Base-by-base conservation (phyloP, 2,888 invertebrate species). In the Koerneria pararmatus region DNA sequence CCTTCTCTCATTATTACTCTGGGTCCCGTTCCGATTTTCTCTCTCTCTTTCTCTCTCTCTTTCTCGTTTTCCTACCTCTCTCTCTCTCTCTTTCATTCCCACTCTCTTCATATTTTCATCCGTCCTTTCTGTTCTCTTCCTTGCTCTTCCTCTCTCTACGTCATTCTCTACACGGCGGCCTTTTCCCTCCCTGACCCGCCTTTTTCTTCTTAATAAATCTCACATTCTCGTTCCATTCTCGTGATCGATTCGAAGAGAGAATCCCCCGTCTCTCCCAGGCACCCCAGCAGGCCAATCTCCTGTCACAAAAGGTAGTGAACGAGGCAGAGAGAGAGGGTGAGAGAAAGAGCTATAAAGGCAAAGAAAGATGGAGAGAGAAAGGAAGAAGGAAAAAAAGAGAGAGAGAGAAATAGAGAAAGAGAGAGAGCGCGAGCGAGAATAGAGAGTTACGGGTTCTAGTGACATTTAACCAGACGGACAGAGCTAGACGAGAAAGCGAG, bases 321-420 rank as follows among this genome's bases (percentile, higher is more conserved):
- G 48, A 37, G 57, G 37, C 37, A 49, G 35, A 56, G 37, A 68
- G 34, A 8, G 29, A 61, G 24, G 32, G 6, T 49, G 49, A 54
- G 29, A 46, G 51, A 59, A 49, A 19, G 41, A 62, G 63, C 37
- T 53, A 53, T 48, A 64, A 51, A 32, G 49, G 51, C 46, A 51
- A 53, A 56, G 61, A 67, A 65, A 67, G 59, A 67, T 67, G 64
- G 64, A 65, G 64, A 59, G 64, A 64, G 61, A 61, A 65, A 64
- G 67, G 66, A 57, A 34, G 58, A n/a, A 34, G 51, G 46, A 37
- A 27, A 35, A 31, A 32, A 41, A 35, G 56, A 22, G 51, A 67
- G 49, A 57, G 41, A 54, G 63, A 67, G 41, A 19, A 4, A 48
- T n/a, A 22, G 19, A 6, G 24, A 34, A 22, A n/a, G 6, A 63